Conservation (phyloP, 2,113 vertebrate genomes). For the Holacanthus passer region DNA sequence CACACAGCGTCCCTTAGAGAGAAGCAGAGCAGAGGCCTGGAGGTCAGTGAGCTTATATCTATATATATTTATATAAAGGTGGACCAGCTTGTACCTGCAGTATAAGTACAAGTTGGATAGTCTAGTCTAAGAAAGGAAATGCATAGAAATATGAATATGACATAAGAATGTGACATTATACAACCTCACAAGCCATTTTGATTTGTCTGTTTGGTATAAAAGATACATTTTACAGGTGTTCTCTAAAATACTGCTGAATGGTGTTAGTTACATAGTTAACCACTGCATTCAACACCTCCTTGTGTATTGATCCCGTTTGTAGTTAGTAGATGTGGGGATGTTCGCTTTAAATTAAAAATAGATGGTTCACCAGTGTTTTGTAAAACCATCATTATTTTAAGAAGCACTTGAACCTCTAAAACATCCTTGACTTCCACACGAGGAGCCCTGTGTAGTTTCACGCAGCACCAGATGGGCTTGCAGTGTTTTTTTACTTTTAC, state of each 20-base stretch:
- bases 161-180: not conserved
- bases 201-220: not conserved
- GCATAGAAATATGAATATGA: not conserved
- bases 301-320: slow-evolving; percentile 27
- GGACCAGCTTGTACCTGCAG: slow-evolving; percentile 37
- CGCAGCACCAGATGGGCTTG: slow-evolving; percentile 3
- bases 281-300: not conserved
- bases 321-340: slow-evolving; percentile 5
- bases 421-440: slow-evolving; percentile 1
- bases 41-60: slow-evolving; percentile 63
- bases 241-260: not conserved
- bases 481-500: not conserved
- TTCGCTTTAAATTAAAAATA: slow-evolving; percentile 25
- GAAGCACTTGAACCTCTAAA: slow-evolving; percentile 32
- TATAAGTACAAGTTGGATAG: not conserved
- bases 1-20: slow-evolving; percentile 62
- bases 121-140: slow-evolving; percentile 10
- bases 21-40: slow-evolving; percentile 66
- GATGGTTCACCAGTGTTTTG: slow-evolving; percentile 14
- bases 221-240: not conserved
- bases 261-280: not conserved
- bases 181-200: not conserved
- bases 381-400: slow-evolving; percentile 30
- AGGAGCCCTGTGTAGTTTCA: not conserved
- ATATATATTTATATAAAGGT: slow-evolving; percentile 34